Conservation (phyloP, 2,113 vertebrate genomes). For the Brienomyrus longianalis region DNA sequence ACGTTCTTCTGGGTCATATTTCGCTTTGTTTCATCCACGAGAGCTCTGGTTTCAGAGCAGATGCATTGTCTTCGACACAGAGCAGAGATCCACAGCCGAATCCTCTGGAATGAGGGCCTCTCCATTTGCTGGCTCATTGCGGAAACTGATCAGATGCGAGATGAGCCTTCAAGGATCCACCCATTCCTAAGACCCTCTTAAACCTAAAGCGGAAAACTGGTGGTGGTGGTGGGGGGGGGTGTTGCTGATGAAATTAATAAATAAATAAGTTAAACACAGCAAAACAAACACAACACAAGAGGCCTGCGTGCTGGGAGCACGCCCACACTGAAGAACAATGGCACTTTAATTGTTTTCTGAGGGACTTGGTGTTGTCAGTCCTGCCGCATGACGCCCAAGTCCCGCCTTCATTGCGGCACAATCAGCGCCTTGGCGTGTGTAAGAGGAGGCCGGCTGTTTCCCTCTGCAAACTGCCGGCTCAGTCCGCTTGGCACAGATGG, state of each 20-base stretch:
- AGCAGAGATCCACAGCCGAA: background rate
- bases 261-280: slow-evolving; percentile 11
- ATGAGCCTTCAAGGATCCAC: background rate
- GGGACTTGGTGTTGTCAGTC: slow-evolving; percentile 45
- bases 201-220: background rate
- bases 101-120: background rate
- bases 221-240: background rate
- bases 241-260: slow-evolving; percentile 1
- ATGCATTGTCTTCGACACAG: background rate
- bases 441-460: slow-evolving; percentile 45
- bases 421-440: slow-evolving; percentile 44
- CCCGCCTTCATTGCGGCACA: slow-evolving; percentile 42
- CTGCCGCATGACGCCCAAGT: slow-evolving; percentile 22
- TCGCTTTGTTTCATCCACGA: background rate
- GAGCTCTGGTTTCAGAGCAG: background rate
- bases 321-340: slow-evolving; percentile 29
- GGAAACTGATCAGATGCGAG: background rate
- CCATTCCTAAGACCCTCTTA: background rate
- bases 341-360: slow-evolving; percentile 55
- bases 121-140: background rate
- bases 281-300: slow-evolving; percentile 13
- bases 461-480: slow-evolving; percentile 34
- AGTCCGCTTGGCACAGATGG: slow-evolving; percentile 57
- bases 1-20: background rate
- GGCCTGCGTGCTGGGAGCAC: slow-evolving; percentile 15